These are phyloP conservation scores for Miichthys miiuy DNA, from an alignment of 2,797 vertebrate genomes.

Conservation along the genomic window DNA sequence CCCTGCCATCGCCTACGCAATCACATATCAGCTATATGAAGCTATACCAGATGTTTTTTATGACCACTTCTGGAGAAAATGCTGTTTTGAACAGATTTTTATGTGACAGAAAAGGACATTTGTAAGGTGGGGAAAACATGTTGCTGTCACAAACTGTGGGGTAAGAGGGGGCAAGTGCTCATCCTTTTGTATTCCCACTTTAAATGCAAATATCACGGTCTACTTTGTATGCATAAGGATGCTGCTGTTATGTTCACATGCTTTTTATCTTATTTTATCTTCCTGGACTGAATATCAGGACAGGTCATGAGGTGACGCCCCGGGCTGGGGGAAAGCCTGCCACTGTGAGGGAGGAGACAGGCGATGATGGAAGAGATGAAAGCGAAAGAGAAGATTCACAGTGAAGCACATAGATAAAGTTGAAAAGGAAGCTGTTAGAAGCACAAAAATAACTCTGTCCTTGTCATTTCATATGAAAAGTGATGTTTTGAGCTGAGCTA, in stretches of 20 bases:
- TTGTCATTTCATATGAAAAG: not conserved
- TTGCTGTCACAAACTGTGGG: not conserved
- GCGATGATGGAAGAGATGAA: constrained; percentile 8
- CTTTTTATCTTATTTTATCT: not conserved
- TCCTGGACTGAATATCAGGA: not conserved
- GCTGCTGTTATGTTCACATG: not conserved
- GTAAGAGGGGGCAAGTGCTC: not conserved
- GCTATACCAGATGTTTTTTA: not conserved
- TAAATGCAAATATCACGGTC: not conserved
- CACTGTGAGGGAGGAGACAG: not conserved
- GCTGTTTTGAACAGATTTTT: not conserved
- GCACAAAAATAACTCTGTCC: not conserved
- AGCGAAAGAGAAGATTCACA: not conserved
- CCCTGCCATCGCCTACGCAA: not conserved
- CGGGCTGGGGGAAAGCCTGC: not conserved
- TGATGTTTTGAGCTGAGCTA: not conserved
- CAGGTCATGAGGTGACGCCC: not conserved
- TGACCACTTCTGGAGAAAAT: not conserved
- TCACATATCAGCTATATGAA: not conserved
- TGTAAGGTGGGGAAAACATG: not conserved
- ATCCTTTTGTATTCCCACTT: not conserved
- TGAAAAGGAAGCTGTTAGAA: constrained; percentile 11
- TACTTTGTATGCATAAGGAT: not conserved
- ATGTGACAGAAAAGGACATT: not conserved
- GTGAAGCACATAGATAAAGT: constrained; percentile 12